phyloP scores from a whole-genome alignment of 2,888 invertebrate genomes.

The Hydriomena furcata region DNA sequence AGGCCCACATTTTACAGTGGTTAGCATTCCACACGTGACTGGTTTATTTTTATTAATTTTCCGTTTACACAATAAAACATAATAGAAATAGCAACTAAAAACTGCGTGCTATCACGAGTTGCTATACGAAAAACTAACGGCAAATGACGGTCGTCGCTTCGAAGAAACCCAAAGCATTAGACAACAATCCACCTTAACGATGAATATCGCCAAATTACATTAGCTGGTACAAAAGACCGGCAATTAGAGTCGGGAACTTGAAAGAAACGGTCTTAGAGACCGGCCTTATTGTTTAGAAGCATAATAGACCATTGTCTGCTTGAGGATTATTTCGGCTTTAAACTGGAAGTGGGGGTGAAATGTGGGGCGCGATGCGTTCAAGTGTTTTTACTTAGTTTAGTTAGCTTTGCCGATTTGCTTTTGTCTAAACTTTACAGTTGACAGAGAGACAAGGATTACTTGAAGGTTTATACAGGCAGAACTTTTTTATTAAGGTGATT shows the following conservation, averaged over 20 bases:
- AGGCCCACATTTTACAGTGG: too few relatives aligned
- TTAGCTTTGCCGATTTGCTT: constrained; percentile 8
- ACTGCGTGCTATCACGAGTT: not conserved
- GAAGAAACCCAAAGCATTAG: not conserved
- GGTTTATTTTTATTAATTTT: too few relatives aligned
- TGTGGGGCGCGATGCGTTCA: constrained; percentile 26
- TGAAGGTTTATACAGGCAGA: too few relatives aligned
- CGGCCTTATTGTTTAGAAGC: constrained; percentile 47
- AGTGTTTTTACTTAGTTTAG: constrained; percentile 20
- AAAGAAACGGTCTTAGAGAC: constrained; percentile 50
- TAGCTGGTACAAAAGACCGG: constrained; percentile 42
- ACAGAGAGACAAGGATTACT: too few relatives aligned
- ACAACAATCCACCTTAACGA: constrained; percentile 6
- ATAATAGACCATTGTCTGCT: constrained; percentile 50
- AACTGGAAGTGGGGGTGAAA: constrained; percentile 31
- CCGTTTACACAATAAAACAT: too few relatives aligned
- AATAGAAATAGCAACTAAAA: too few relatives aligned
- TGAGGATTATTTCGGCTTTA: constrained; percentile 38
- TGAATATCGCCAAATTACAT: constrained; percentile 25
- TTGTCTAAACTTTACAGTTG: not conserved
- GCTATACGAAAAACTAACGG: too few relatives aligned
- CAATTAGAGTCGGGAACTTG: constrained; percentile 56
- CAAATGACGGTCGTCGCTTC: not conserved
- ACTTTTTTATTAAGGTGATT: too few relatives aligned
- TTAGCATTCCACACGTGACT: too few relatives aligned